Evolutionary conservation across 2,113 vertebrate genomes (phyloP).

Genomic region (Sceloporus undulatus): DNA sequence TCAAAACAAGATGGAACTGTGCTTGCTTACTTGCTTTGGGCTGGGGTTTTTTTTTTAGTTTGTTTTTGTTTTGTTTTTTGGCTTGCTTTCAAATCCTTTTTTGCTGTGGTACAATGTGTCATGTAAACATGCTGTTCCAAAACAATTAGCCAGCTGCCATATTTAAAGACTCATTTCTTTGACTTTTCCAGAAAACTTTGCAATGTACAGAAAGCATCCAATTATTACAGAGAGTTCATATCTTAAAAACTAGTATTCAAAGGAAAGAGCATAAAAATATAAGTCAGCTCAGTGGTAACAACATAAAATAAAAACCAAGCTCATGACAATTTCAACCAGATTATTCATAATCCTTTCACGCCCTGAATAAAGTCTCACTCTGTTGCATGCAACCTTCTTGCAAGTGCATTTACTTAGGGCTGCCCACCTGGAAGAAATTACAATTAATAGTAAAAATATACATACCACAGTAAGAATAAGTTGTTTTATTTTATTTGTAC

Average conservation of each 20-base stretch:
- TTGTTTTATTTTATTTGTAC: neutral
- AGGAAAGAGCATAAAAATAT: neutral
- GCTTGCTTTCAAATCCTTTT: neutral
- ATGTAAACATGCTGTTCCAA: neutral
- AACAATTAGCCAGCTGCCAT: slow-evolving; percentile 19
- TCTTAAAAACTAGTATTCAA: slow-evolving; percentile 26
- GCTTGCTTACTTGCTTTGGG: neutral
- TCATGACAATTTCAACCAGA: slow-evolving; percentile 24
- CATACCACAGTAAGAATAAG: neutral
- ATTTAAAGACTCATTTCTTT: neutral
- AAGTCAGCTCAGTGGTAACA: neutral
- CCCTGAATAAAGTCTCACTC: neutral
- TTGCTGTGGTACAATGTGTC: neutral
- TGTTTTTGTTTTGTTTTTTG: neutral
- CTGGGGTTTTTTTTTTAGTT: neutral
- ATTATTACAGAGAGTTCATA: slow-evolving; percentile 32
- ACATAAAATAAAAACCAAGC: slow-evolving; percentile 37
- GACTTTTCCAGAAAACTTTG: slow-evolving; percentile 13
- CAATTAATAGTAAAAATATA: neutral
- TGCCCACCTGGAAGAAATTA: neutral
- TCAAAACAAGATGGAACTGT: neutral
- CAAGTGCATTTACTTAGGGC: neutral
- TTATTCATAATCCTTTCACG: neutral
- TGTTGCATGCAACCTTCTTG: neutral
- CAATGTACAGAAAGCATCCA: neutral